Conservation (phyloP, 2,797 vertebrate genomes). For the Luscinia megarhynchos region DNA sequence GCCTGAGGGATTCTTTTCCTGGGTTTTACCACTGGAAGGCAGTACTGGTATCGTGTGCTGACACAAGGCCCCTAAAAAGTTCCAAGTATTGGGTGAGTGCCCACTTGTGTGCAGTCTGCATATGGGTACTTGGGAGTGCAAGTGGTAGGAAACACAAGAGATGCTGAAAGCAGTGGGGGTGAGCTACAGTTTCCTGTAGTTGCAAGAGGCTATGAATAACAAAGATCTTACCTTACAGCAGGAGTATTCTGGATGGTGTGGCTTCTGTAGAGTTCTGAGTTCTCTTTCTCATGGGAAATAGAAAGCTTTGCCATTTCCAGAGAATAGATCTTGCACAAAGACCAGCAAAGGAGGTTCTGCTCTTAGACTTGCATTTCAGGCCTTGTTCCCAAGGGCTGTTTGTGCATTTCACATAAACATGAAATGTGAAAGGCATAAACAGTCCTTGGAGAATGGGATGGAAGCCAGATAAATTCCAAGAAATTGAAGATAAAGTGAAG, state of each 20-base stretch:
- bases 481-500: background rate
- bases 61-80: background rate
- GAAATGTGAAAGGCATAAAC: slow-evolving; percentile 12
- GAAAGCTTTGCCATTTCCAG: background rate
- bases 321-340: background rate
- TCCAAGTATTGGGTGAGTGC: background rate
- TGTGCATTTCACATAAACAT: background rate
- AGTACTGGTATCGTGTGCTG: background rate
- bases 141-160: background rate
- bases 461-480: background rate
- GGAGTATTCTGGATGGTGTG: fast-evolving
- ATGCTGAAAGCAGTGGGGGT: background rate
- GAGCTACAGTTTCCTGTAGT: background rate
- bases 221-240: background rate
- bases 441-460: slow-evolving; percentile 19
- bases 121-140: background rate
- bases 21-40: background rate
- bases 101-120: background rate
- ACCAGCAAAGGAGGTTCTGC: background rate
- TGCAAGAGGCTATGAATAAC: background rate
- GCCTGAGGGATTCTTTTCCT: background rate
- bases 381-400: slow-evolving; percentile 23
- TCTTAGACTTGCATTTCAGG: background rate
- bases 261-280: background rate
- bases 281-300: background rate